Conservation (phyloP, 2,888 invertebrate genomes). For the Autographa gamma region DNA sequence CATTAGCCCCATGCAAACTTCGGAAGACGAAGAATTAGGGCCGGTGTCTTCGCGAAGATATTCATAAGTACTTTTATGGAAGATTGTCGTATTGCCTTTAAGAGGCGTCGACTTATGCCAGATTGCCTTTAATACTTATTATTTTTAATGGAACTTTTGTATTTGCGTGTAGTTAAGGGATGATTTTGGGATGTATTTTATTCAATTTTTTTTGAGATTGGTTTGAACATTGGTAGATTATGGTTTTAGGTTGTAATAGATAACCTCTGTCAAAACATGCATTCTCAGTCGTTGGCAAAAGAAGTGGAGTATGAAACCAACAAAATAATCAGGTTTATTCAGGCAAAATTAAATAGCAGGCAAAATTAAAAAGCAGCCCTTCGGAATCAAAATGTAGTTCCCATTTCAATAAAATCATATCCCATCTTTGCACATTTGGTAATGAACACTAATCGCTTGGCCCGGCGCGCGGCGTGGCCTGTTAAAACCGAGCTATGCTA, state of each 20-base stretch:
- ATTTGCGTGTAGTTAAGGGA: slow-evolving; percentile 34
- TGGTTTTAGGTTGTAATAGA: background rate
- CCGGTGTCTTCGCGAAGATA: slow-evolving; percentile 61
- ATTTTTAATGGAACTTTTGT: slow-evolving; percentile 52
- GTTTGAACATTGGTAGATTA: background rate
- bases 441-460: slow-evolving; percentile 42
- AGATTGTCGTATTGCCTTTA: slow-evolving; percentile 47
- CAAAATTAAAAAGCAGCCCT: no score
- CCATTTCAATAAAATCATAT: slow-evolving; percentile 10
- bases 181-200: slow-evolving; percentile 9
- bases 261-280: background rate
- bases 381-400: background rate
- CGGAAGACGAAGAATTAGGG: slow-evolving; percentile 54
- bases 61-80: slow-evolving; percentile 64
- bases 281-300: no score
- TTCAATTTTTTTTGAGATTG: background rate
- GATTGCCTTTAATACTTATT: slow-evolving; percentile 55
- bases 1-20: slow-evolving; percentile 71
- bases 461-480: slow-evolving; percentile 41
- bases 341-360: background rate
- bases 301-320: no score
- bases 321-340: no score
- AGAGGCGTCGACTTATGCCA: slow-evolving; percentile 39
- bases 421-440: slow-evolving; percentile 17
- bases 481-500: slow-evolving; percentile 54